These are phyloP conservation scores for Parnassius glacialis DNA, from an alignment of 2,888 invertebrate species.

Conservation along the genomic window DNA sequence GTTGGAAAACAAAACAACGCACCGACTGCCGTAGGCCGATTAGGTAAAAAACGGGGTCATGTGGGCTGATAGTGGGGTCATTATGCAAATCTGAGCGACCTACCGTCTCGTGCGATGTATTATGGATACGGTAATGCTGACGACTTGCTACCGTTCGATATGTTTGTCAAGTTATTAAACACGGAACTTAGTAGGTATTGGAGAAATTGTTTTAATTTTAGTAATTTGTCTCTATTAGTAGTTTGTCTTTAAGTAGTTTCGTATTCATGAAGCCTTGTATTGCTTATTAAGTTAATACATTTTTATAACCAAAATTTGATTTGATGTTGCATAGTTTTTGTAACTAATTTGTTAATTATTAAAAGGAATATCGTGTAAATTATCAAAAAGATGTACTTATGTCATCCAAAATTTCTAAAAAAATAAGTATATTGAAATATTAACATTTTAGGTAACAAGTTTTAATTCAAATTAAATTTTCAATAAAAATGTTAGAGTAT, in stretches of 20 bases:
- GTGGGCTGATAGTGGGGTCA: constrained; percentile 58
- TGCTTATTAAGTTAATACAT: neutral
- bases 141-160: constrained; percentile 22
- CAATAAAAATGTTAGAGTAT: too few relatives aligned
- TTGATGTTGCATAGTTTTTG: too few relatives aligned
- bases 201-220: constrained; percentile 12
- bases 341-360: too few relatives aligned
- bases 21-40: constrained; percentile 29
- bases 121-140: constrained; percentile 42
- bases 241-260: neutral
- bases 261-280: constrained; percentile 1
- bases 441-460: too few relatives aligned
- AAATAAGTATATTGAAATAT: too few relatives aligned
- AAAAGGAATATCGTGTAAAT: too few relatives aligned
- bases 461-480: too few relatives aligned
- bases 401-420: too few relatives aligned
- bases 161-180: constrained; percentile 21
- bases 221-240: constrained; percentile 3
- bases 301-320: too few relatives aligned
- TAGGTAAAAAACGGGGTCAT: constrained; percentile 53
- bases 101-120: constrained; percentile 40
- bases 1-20: constrained; percentile 24
- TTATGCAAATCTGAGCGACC: constrained; percentile 67
- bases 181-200: constrained; percentile 1
- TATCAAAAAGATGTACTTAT: too few relatives aligned